Conservation (phyloP, 2,888 invertebrate species). For the Abscondita cerata region DNA sequence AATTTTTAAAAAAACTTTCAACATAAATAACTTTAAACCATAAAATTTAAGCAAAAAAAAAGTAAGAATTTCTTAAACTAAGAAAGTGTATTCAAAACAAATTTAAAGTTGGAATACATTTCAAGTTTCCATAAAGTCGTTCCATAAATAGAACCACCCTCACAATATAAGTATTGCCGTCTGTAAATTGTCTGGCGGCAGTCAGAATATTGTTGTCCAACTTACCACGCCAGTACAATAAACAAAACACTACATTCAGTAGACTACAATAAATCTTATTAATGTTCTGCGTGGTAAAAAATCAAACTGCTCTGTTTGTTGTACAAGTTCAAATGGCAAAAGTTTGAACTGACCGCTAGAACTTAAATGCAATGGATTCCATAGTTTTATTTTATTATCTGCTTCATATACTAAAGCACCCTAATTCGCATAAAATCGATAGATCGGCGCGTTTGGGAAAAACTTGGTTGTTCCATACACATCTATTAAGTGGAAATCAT, state of each 20-base stretch:
- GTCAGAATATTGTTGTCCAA: constrained; percentile 35
- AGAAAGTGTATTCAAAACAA: constrained; percentile 8
- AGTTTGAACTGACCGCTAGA: constrained; percentile 28
- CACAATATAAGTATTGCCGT: constrained; percentile 20
- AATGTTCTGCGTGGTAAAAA: constrained; percentile 31
- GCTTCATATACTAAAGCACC: too few relatives aligned
- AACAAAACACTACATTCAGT: constrained; percentile 34
- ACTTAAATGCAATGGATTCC: constrained; percentile 13
- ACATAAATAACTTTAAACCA: too few relatives aligned
- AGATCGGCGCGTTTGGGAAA: too few relatives aligned
- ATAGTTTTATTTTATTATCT: constrained; percentile 11
- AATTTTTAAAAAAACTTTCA: too few relatives aligned
- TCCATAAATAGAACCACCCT: constrained; percentile 23
- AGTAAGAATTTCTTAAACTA: not conserved
- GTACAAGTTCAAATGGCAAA: constrained; percentile 34
- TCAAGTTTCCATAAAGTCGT: constrained; percentile 19
- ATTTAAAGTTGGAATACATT: constrained; percentile 22
- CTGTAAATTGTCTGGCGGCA: constrained; percentile 36
- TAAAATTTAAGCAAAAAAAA: not conserved
- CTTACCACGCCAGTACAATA: constrained; percentile 32
- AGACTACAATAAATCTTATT: constrained; percentile 34
- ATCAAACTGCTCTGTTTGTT: constrained; percentile 31
- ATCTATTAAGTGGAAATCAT: too few relatives aligned
- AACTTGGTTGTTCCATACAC: too few relatives aligned
- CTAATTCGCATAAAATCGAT: too few relatives aligned